phyloP scores from a whole-genome alignment of 2,797 vertebrate genomes.

The Parambassis ranga region DNA sequence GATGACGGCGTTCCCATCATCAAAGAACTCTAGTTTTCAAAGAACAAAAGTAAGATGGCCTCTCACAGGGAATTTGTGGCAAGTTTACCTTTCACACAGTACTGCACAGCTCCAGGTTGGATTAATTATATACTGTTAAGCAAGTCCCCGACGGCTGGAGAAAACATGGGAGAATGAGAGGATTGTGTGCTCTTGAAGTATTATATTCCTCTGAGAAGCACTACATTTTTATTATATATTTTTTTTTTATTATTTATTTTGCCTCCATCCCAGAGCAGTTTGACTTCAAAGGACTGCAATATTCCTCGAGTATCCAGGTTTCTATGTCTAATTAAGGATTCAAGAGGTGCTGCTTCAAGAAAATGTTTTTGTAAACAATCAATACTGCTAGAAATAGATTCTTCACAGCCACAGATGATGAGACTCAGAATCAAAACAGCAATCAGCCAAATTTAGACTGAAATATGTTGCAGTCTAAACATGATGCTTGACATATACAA shows the following conservation, averaged over 20 bases:
- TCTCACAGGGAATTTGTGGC: conserved; percentile 59
- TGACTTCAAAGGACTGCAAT: conserved; percentile 71
- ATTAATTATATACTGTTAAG: conserved; percentile 73
- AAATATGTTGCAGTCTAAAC: conserved; percentile 25
- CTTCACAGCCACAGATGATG: conserved; percentile 42
- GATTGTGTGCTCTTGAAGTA: conserved; percentile 67
- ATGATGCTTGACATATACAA: conserved; percentile 24
- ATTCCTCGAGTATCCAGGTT: conserved; percentile 75
- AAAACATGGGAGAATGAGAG: conserved; percentile 48
- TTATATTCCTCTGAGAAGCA: conserved; percentile 68
- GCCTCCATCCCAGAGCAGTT: conserved; percentile 46
- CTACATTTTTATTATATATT: conserved; percentile 29
- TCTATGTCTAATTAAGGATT: conserved; percentile 74
- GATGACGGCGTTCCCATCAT: conserved; percentile 56
- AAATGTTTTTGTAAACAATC: conserved; percentile 69
- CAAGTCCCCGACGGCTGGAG: conserved; percentile 44
- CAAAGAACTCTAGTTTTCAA: conserved; percentile 62
- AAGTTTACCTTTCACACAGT: conserved; percentile 63
- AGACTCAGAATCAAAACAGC: conserved; percentile 35
- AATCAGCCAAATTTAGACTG: conserved; percentile 41
- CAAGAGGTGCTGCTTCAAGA: conserved; percentile 45
- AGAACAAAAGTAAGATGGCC: conserved; percentile 61
- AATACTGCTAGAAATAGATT: conserved; percentile 61
- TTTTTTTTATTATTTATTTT: conserved; percentile 61
- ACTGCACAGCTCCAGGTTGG: conserved; percentile 53